phyloP scores from a whole-genome alignment of 2,888 invertebrate genomes.

The Orchestes rusci region DNA sequence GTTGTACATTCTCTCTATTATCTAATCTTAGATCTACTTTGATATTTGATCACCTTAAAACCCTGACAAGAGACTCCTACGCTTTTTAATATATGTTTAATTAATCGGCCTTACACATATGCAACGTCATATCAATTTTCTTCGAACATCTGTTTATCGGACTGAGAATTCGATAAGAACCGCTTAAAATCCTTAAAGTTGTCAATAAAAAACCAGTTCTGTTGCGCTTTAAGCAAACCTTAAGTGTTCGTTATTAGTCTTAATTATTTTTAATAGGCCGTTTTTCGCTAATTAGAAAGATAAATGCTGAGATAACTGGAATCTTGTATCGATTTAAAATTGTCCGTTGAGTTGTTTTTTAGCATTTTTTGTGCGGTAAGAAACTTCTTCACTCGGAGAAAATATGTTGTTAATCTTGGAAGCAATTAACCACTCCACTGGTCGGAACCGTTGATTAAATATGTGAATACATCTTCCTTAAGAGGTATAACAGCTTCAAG shows the following conservation, averaged over 20 bases:
- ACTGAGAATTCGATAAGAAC: conserved; percentile 19
- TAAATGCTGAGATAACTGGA: conserved; percentile 23
- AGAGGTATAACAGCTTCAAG: no score
- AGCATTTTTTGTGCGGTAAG: no score
- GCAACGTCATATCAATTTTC: conserved; percentile 4
- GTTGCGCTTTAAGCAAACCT: conserved; percentile 20
- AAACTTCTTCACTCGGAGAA: no score
- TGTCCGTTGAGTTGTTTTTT: conserved; percentile 1
- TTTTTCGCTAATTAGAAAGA: conserved; percentile 28
- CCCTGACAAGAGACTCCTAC: no score
- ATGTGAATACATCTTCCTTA: no score
- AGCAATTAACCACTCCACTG: no score
- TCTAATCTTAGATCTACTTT: no score
- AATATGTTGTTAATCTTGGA: no score
- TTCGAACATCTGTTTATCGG: conserved; percentile 13
- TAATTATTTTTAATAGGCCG: conserved; percentile 25
- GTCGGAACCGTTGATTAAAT: no score
- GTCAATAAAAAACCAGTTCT: conserved; percentile 17
- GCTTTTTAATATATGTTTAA: no score
- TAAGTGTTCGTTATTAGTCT: conserved; percentile 24
- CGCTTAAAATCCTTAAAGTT: conserved; percentile 17
- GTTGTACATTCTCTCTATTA: no score
- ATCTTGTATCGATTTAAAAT: conserved; percentile 19
- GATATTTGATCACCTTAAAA: no score
- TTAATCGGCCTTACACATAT: conserved; percentile 10